Conservation (phyloP, 2,888 invertebrate species). For the Erpobdella octoculata region DNA sequence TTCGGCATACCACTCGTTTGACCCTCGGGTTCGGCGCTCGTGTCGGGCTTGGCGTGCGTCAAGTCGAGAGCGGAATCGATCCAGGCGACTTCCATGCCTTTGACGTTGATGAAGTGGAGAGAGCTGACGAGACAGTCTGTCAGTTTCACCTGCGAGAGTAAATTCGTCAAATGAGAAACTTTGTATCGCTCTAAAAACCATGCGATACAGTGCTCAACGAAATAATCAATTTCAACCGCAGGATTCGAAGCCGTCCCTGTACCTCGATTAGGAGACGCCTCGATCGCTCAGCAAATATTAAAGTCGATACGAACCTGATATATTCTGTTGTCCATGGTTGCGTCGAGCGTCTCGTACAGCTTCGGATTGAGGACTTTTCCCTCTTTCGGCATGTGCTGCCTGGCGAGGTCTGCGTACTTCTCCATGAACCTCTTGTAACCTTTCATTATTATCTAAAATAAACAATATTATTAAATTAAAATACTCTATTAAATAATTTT, state of each 20-base stretch:
- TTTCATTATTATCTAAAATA: constrained; percentile 61
- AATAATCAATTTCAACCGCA: no score
- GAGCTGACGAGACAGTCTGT: constrained; percentile 83
- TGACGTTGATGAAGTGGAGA: constrained; percentile 72
- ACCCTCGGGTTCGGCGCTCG: constrained; percentile 35
- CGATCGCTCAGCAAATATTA: no score
- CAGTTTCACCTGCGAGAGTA: constrained; percentile 65
- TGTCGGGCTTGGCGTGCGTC: constrained; percentile 40
- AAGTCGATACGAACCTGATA: constrained; percentile 78
- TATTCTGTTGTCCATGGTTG: constrained; percentile 93
- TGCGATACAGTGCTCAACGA: neutral
- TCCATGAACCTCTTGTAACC: constrained; percentile 66
- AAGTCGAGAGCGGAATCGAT: constrained; percentile 62
- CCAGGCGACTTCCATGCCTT: constrained; percentile 92
- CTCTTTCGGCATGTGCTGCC: constrained; percentile 55
- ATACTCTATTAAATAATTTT: constrained; percentile 5
- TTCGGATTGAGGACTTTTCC: constrained; percentile 72
- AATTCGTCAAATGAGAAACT: no score
- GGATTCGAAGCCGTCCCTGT: neutral
- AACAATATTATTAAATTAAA: neutral
- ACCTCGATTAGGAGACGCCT: no score
- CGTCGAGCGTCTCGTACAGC: constrained; percentile 72
- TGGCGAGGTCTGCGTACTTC: constrained; percentile 62
- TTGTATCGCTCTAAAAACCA: neutral
- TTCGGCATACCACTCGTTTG: no score